Conservation (phyloP, 2,797 vertebrate genomes). For the Arnoldichthys spilopterus region DNA sequence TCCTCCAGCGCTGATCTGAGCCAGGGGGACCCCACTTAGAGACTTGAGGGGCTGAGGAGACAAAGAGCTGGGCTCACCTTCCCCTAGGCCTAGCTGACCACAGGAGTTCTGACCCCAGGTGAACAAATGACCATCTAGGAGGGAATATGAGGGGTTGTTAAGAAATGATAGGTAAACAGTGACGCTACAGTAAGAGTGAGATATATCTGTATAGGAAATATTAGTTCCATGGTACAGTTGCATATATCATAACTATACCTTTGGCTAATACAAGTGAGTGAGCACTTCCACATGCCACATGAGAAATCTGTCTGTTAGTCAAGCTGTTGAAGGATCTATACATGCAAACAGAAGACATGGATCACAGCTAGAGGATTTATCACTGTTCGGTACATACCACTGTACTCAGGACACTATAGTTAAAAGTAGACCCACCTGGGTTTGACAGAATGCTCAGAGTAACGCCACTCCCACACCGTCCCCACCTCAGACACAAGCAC, state of each 20-base stretch:
- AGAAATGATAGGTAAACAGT: not conserved
- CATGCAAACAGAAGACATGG: not conserved
- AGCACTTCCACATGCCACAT: conserved; percentile 42
- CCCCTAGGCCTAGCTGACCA: conserved; percentile 91
- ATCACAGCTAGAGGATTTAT: not conserved
- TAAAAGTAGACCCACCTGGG: conserved; percentile 17
- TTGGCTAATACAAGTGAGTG: conserved; percentile 37
- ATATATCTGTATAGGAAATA: too few relatives aligned
- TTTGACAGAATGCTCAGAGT: not conserved
- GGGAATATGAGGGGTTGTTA: conserved; percentile 60
- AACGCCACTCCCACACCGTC: conserved; percentile 18
- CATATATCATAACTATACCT: too few relatives aligned
- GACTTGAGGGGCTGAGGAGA: conserved; percentile 74
- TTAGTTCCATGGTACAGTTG: too few relatives aligned
- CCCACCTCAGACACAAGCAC: conserved; percentile 26
- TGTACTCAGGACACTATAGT: not conserved
- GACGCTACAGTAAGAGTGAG: not conserved
- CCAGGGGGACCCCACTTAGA: conserved; percentile 79
- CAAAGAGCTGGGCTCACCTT: conserved; percentile 70
- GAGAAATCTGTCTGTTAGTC: conserved; percentile 12
- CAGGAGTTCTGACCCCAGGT: conserved; percentile 90
- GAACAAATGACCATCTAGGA: conserved; percentile 84
- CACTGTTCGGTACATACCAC: not conserved
- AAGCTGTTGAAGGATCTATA: not conserved
- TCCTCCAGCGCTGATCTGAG: conserved; percentile 82